Evolutionary conservation across 2,113 vertebrate species (phyloP).

Genomic region (Oncorhynchus keta): DNA sequence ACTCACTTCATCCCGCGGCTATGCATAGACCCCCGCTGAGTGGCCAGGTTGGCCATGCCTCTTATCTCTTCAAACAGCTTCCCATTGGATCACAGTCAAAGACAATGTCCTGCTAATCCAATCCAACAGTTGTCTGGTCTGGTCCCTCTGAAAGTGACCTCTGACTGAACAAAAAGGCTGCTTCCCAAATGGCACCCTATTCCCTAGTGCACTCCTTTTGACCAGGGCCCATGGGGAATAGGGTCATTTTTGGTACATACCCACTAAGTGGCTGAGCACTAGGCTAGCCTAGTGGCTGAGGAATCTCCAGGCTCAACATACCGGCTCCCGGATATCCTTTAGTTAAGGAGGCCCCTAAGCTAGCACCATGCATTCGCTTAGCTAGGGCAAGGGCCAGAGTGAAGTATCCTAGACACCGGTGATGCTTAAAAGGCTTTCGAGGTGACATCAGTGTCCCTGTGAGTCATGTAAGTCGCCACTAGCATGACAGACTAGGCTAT

Average conservation of each 20-base stretch:
- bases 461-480: slow-evolving; percentile 17
- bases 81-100: slow-evolving; percentile 46
- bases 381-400: slow-evolving; percentile 24
- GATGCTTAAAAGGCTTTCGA: slow-evolving; percentile 45
- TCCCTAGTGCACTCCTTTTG: no score
- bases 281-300: slow-evolving; percentile 45
- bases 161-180: slow-evolving; percentile 12
- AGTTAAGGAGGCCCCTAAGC: slow-evolving; percentile 68
- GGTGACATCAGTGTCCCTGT: slow-evolving; percentile 57
- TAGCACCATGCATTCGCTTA: slow-evolving; percentile 58
- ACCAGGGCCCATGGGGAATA: no score
- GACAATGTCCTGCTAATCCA: slow-evolving; percentile 62
- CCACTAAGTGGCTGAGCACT: slow-evolving; percentile 42
- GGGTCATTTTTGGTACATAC: slow-evolving; percentile 16
- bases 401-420: slow-evolving; percentile 23
- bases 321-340: slow-evolving; percentile 69
- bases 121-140: slow-evolving; percentile 65
- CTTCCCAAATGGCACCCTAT: no score
- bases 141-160: slow-evolving; percentile 65
- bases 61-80: neutral
- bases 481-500: neutral
- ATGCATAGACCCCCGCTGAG: neutral
- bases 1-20: no score
- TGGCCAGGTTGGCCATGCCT: neutral
- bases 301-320: slow-evolving; percentile 63